Evolutionary conservation across 2,113 vertebrate genomes (phyloP).

Genomic region (Corythoichthys haematopterus): DNA sequence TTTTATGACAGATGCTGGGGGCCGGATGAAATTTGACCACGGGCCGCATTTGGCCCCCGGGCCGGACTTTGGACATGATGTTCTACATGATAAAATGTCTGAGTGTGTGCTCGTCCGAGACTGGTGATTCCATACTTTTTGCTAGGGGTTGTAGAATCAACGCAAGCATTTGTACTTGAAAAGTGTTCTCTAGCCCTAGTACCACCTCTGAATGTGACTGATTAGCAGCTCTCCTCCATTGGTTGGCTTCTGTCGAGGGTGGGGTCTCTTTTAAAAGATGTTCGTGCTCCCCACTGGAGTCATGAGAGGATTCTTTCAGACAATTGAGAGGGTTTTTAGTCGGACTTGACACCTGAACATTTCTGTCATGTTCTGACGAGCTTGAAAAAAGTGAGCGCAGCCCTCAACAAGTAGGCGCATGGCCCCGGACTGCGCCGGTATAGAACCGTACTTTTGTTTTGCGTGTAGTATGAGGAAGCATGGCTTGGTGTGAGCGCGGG

Average conservation of each 20-base stretch:
- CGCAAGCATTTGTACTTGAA: no score
- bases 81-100: no score
- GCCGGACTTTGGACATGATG: no score
- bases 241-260: slow-evolving; percentile 64
- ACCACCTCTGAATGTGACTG: background rate
- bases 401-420: slow-evolving; percentile 30
- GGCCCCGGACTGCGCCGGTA: slow-evolving; percentile 4
- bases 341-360: background rate
- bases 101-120: no score
- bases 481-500: slow-evolving; percentile 85
- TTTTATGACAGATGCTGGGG: no score
- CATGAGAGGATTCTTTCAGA: slow-evolving; percentile 33
- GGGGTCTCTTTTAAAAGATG: slow-evolving; percentile 52
- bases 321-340: slow-evolving; percentile 7
- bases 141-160: no score
- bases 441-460: background rate
- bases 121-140: no score
- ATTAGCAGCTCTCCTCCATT: slow-evolving; percentile 43
- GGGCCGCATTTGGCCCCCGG: no score
- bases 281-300: slow-evolving; percentile 30
- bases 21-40: no score
- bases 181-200: background rate
- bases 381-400: slow-evolving; percentile 7
- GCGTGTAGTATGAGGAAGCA: slow-evolving; percentile 82
- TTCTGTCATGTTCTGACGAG: background rate